Evolutionary conservation across 1,140 invertebrate genomes (phyloP).

Genomic region (Orussus abietinus): DNA sequence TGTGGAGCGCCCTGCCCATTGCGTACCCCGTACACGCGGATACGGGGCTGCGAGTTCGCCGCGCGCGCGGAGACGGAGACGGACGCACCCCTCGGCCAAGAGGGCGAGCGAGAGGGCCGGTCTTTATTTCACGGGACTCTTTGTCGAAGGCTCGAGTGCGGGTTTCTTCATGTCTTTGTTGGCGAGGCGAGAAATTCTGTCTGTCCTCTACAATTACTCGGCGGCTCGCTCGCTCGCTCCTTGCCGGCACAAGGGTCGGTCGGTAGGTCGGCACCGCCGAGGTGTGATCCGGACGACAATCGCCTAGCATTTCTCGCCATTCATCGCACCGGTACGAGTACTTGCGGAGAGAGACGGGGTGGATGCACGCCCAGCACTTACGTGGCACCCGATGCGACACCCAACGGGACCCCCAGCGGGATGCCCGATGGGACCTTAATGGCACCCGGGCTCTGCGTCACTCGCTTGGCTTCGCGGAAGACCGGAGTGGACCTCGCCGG

Average conservation of each 20-base stretch:
- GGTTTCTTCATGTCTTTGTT: constrained; percentile 49
- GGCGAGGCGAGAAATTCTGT: constrained; percentile 49
- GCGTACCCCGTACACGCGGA: neutral
- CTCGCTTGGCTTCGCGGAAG: no score
- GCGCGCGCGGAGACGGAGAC: constrained; percentile 7
- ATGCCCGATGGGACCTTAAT: no score
- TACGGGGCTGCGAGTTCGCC: constrained; percentile 1
- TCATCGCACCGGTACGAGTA: neutral
- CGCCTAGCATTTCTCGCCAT: neutral
- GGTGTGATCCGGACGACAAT: neutral
- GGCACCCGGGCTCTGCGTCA: no score
- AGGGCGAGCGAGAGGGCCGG: constrained; percentile 14
- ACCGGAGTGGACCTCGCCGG: no score
- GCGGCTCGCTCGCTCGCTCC: constrained; percentile 12
- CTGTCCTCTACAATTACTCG: constrained; percentile 46
- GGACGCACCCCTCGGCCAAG: constrained; percentile 6
- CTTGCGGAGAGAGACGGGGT: no score
- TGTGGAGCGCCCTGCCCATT: no score
- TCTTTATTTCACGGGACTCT: constrained; percentile 39
- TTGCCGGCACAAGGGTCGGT: neutral
- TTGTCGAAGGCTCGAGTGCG: constrained; percentile 40
- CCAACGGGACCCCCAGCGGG: no score
- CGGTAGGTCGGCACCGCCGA: no score
- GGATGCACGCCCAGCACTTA: no score
- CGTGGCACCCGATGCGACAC: no score